Percentiles rank a stretch among this genome's conserved stretches.
phyloP scores from a whole-genome alignment of 2,113 vertebrate species.

The Apeltes quadracus region DNA sequence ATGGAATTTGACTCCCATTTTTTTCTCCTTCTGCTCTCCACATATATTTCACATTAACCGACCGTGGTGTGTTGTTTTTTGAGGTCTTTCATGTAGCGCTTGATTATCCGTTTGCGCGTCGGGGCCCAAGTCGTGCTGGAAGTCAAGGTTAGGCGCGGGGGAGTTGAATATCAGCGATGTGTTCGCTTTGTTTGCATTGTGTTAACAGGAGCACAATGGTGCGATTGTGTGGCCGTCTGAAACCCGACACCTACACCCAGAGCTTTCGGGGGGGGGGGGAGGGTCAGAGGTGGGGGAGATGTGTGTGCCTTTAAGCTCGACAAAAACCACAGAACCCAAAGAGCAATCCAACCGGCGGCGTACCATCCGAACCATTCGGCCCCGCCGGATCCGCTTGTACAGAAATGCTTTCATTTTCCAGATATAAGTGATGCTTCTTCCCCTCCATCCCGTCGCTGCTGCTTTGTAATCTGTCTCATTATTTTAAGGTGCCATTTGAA shows the following conservation, averaged over 20 bases:
- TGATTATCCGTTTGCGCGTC: constrained; percentile 30
- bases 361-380: constrained; percentile 53
- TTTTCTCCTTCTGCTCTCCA: too few species aligned
- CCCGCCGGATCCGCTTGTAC: constrained; percentile 21
- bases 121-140: constrained; percentile 50
- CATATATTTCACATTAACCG: background rate
- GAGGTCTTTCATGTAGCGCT: background rate
- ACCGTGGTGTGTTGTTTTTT: background rate
- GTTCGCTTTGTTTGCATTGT: constrained; percentile 77
- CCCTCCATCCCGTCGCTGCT: background rate
- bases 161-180: constrained; percentile 67
- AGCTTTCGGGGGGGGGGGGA: constrained; percentile 56
- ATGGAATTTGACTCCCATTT: too few species aligned
- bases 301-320: constrained; percentile 61
- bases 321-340: constrained; percentile 53
- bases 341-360: constrained; percentile 58
- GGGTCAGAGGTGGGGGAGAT: constrained; percentile 70
- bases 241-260: constrained; percentile 73
- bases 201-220: constrained; percentile 76
- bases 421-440: constrained; percentile 31
- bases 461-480: constrained; percentile 60
- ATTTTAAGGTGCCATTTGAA: constrained; percentile 64
- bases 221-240: constrained; percentile 72
- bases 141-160: constrained; percentile 63
- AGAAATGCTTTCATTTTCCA: constrained; percentile 36